Evolutionary conservation across 2,888 invertebrate genomes (phyloP).

Genomic region (Tuta absoluta): DNA sequence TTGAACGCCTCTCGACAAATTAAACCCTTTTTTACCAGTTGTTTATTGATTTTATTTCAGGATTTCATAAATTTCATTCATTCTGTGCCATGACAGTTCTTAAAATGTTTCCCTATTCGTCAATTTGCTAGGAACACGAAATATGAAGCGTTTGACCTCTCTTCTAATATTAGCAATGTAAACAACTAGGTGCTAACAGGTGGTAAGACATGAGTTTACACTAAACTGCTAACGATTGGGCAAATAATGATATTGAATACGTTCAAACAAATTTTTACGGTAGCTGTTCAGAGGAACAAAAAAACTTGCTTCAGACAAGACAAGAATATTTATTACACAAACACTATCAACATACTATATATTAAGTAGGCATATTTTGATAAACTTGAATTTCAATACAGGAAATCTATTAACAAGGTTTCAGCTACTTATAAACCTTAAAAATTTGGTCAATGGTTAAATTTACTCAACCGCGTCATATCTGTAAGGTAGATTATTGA

Average conservation of each 20-base stretch:
- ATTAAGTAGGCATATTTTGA: neutral
- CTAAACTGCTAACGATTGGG: neutral
- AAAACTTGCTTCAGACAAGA: too few relatives aligned
- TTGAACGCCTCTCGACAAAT: too few relatives aligned
- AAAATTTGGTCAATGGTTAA: constrained; percentile 9
- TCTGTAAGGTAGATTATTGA: neutral
- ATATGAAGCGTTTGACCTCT: neutral
- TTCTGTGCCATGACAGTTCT: neutral
- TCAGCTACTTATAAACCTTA: neutral
- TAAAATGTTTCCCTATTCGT: too few relatives aligned
- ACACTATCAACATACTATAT: too few relatives aligned
- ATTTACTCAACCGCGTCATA: neutral
- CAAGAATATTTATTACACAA: too few relatives aligned
- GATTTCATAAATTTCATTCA: too few relatives aligned
- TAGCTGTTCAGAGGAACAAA: too few relatives aligned
- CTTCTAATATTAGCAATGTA: neutral
- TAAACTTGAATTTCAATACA: neutral
- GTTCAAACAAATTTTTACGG: neutral
- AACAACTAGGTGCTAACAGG: neutral
- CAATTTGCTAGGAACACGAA: neutral
- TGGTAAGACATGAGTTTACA: neutral
- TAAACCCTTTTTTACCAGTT: too few relatives aligned
- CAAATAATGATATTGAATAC: neutral
- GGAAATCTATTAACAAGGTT: constrained; percentile 3
- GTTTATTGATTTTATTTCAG: too few relatives aligned